These are phyloP conservation scores for Spheniscus humboldti DNA, from an alignment of 2,797 vertebrate species.

Conservation along the genomic window DNA sequence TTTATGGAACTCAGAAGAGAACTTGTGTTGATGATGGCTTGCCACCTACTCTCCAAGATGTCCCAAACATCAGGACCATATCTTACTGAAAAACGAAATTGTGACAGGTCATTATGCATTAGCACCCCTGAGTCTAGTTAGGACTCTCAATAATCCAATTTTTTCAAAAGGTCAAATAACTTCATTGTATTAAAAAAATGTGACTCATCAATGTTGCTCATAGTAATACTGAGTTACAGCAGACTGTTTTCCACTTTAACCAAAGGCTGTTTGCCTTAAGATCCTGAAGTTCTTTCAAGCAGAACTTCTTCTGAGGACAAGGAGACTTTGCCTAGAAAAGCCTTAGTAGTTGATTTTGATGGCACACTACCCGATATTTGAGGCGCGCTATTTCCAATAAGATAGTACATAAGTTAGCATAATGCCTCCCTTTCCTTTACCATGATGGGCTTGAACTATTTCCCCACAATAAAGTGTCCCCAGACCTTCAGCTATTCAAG, in stretches of 20 bases:
- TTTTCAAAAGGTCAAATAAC: neutral
- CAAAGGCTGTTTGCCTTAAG: neutral
- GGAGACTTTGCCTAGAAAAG: neutral
- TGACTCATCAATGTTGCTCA: fast-evolving
- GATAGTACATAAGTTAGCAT: fast-evolving
- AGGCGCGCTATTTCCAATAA: neutral
- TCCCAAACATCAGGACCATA: neutral
- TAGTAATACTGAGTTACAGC: neutral
- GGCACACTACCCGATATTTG: neutral
- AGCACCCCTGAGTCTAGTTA: neutral
- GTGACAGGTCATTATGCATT: fast-evolving
- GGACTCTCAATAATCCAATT: neutral
- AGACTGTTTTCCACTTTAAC: neutral
- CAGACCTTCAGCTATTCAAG: neutral
- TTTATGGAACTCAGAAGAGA: neutral
- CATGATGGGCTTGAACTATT: neutral
- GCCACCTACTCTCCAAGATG: neutral
- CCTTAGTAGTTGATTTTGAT: neutral
- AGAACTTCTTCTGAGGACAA: neutral
- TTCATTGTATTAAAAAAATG: neutral
- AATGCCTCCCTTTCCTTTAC: neutral
- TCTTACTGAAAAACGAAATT: neutral
- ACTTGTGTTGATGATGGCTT: neutral
- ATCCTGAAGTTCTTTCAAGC: neutral
- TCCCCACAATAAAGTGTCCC: neutral